A percentile compares a stretch with the other conserved stretches of the same genome.
These are phyloP conservation scores for Cecropterus lyciades DNA, from an alignment of 1,140 invertebrate genomes.

Conservation along the genomic window DNA sequence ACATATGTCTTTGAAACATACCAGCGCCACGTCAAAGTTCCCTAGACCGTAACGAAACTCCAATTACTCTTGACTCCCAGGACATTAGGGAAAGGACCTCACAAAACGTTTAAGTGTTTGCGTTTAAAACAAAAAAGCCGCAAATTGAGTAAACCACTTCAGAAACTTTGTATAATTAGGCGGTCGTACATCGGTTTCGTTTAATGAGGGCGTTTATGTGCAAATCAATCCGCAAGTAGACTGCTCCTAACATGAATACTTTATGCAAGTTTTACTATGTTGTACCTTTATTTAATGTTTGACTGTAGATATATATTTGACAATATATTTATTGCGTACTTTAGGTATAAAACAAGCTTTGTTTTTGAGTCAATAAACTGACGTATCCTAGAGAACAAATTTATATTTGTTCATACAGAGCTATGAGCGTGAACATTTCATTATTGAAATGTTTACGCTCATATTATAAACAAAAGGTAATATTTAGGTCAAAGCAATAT, in stretches of 20 bases:
- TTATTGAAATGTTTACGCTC: no score
- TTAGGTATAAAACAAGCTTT: no score
- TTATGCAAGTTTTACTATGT: not conserved
- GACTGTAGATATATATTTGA: no score
- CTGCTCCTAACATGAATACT: not conserved
- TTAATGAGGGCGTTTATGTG: constrained; percentile 37
- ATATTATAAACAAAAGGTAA: no score
- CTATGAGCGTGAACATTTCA: no score
- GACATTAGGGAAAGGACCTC: constrained; percentile 30
- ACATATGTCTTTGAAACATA: not conserved
- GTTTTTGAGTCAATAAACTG: no score
- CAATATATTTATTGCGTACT: no score
- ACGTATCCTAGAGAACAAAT: no score
- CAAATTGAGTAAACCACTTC: constrained; percentile 39
- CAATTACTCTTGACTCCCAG: constrained; percentile 3
- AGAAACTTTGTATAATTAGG: constrained; percentile 38
- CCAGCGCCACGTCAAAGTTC: constrained; percentile 2
- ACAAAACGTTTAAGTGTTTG: constrained; percentile 36
- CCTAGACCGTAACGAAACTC: constrained; percentile 1
- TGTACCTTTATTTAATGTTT: not conserved
- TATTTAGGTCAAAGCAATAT: no score
- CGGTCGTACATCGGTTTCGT: constrained; percentile 28
- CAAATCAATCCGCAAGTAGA: constrained; percentile 4
- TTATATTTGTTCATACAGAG: no score
- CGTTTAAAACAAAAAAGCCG: constrained; percentile 36